phyloP scores from a whole-genome alignment of 2,888 invertebrate genomes.

The Lumbricus terrestris region DNA sequence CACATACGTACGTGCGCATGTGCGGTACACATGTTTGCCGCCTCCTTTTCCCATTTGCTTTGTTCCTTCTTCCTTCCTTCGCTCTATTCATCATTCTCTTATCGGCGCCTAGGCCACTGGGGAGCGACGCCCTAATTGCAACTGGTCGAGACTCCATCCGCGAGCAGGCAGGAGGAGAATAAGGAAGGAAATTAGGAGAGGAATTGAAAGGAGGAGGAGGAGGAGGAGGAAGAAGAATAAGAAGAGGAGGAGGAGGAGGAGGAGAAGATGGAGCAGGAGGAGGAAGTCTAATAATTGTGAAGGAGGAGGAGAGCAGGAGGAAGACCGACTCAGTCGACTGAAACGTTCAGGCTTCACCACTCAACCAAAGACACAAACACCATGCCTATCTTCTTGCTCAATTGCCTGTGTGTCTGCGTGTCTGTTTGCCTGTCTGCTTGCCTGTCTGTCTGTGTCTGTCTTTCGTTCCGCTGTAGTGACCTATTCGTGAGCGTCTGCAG shows the following conservation, averaged over 20 bases:
- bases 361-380: background rate
- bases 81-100: background rate
- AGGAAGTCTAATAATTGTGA: background rate
- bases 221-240: background rate
- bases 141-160: background rate
- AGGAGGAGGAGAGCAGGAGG: background rate
- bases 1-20: background rate
- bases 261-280: background rate
- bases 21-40: background rate
- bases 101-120: background rate
- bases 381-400: too few species aligned
- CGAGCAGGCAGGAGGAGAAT: background rate
- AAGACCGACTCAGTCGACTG: too few species aligned
- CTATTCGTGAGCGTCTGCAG: background rate
- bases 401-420: background rate
- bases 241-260: background rate
- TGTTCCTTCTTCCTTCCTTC: too few species aligned
- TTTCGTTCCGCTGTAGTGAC: too few species aligned
- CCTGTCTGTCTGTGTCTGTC: too few species aligned
- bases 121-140: background rate
- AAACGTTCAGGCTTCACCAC: background rate
- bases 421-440: background rate
- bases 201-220: background rate
- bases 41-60: background rate
- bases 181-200: background rate